phyloP scores from a whole-genome alignment of 2,797 vertebrate genomes.

The Xyrichtys novacula region DNA sequence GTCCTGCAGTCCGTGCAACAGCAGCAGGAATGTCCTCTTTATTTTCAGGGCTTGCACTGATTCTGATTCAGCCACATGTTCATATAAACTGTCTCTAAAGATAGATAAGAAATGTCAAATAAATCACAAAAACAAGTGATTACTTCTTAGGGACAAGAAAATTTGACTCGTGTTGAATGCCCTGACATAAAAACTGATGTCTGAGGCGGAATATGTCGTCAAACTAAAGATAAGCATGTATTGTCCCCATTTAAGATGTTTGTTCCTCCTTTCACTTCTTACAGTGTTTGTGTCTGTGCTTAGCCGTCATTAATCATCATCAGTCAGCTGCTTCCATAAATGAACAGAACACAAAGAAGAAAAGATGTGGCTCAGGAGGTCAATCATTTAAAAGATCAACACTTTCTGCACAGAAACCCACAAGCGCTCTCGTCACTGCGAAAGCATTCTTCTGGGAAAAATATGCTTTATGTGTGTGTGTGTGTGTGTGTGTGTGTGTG shows the following conservation, averaged over 20 bases:
- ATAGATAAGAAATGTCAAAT: too few relatives aligned
- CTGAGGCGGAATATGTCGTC: neutral
- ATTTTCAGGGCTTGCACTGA: too few relatives aligned
- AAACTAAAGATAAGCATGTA: neutral
- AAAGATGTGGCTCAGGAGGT: conserved; percentile 50
- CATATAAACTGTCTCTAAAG: too few relatives aligned
- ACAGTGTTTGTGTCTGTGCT: conserved; percentile 46
- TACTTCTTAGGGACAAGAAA: too few relatives aligned
- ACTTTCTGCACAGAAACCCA: neutral
- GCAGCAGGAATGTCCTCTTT: too few relatives aligned
- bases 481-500: conserved; percentile 24
- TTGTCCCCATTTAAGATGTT: neutral
- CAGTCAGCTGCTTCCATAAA: conserved; percentile 59
- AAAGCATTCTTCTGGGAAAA: conserved; percentile 34
- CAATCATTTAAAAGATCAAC: conserved; percentile 44
- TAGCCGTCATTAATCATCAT: conserved; percentile 73
- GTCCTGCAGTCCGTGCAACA: too few relatives aligned
- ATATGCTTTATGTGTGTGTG: conserved; percentile 5
- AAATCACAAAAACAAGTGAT: too few relatives aligned
- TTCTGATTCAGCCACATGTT: too few relatives aligned
- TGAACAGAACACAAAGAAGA: conserved; percentile 60
- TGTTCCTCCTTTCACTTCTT: neutral
- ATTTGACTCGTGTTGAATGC: neutral
- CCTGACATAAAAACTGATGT: neutral
- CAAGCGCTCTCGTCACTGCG: conserved; percentile 6